phyloP scores from a whole-genome alignment of 2,113 vertebrate species.

The Phylloscopus trochiloides region DNA sequence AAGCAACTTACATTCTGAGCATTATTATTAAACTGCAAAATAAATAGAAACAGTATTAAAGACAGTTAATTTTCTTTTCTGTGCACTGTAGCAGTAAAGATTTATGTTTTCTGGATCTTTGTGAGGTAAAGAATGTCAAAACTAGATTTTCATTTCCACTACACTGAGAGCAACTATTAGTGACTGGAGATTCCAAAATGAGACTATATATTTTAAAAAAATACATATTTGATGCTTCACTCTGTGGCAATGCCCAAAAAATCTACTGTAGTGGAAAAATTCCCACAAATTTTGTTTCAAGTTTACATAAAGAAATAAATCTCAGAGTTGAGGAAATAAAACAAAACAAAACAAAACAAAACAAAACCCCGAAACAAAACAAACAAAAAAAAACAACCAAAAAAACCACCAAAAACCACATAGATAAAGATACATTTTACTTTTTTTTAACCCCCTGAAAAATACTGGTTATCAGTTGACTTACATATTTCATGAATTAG shows the following conservation, averaged over 20 bases:
- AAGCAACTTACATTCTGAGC: conserved; percentile 96
- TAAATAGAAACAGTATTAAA: background rate
- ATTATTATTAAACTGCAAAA: conserved; percentile 90
- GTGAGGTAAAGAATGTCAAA: background rate
- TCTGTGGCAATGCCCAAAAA: background rate
- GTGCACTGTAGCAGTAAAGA: background rate
- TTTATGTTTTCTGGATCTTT: background rate
- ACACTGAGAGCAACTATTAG: background rate
- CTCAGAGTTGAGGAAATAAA: background rate
- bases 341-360: background rate
- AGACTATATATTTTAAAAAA: background rate
- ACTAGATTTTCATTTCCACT: background rate
- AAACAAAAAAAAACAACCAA: no score
- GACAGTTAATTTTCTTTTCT: background rate
- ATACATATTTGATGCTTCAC: background rate
- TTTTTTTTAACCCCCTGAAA: background rate
- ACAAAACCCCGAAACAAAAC: no score
- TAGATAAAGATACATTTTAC: background rate
- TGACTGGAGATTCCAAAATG: background rate
- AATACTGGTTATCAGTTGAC: background rate
- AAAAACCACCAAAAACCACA: no score
- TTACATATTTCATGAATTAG: background rate
- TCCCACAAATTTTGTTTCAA: background rate
- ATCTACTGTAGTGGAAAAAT: background rate
- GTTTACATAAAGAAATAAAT: background rate